These are phyloP conservation scores for Cephus pygmeus DNA, from an alignment of 2,888 invertebrate genomes.

Conservation along the genomic window DNA sequence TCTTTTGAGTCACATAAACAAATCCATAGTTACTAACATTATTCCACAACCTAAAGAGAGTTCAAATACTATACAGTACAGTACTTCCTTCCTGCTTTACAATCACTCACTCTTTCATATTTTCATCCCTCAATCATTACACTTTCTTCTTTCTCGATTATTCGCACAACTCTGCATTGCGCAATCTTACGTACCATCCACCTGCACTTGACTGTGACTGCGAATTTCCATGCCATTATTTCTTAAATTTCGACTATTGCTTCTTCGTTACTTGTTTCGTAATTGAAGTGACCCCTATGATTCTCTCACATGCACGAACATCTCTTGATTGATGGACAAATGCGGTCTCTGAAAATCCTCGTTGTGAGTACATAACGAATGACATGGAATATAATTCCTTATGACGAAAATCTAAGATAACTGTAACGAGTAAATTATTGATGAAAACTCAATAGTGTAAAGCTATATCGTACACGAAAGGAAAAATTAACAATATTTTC, in stretches of 20 bases:
- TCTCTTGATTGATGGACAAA: too few species aligned
- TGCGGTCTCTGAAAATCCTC: too few species aligned
- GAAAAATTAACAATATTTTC: background rate
- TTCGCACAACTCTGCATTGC: background rate
- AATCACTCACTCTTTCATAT: background rate
- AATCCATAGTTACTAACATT: background rate
- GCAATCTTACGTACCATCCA: background rate
- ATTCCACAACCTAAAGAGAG: background rate
- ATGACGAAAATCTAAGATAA: too few species aligned
- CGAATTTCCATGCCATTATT: background rate
- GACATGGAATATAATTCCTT: too few species aligned
- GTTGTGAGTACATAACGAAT: too few species aligned
- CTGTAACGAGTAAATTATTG: background rate
- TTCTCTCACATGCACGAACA: too few species aligned
- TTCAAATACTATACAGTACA: background rate
- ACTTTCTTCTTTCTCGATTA: background rate
- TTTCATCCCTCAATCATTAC: background rate
- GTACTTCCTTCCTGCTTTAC: background rate
- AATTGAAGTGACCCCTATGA: too few species aligned
- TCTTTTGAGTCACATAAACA: slow-evolving; percentile 7
- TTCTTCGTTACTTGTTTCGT: too few species aligned
- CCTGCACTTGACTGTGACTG: background rate
- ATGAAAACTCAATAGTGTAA: background rate
- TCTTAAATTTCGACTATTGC: background rate
- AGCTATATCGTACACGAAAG: background rate